Evolutionary conservation across 1,140 invertebrate species (phyloP), one percentile per base, ranked within the genome.

Genomic region (Andrena cerasifolii): DNA sequence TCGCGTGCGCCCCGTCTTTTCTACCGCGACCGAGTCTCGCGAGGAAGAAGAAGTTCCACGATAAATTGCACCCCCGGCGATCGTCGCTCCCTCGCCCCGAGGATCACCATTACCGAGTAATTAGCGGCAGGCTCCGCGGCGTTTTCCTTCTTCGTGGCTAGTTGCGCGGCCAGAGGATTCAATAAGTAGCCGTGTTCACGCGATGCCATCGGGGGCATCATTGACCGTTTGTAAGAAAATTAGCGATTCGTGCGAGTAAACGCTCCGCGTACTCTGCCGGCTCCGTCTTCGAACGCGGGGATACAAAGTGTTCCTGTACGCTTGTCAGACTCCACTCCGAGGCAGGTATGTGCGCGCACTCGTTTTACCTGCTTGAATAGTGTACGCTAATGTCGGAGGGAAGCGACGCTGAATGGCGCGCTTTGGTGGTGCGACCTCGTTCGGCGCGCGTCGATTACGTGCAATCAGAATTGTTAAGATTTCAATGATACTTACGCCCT

Each of bases 401-500:
- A 59, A 45, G 68, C 68, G 68, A 59, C 28, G 54, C 40, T 58
- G 45, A 59, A 71, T 45, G 54, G 31, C 40, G 43, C 68, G 28
- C 24, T 36, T 65, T 14, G 71, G 28, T 40, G 58, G 45, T 40
- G 10, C 36, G 59, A 36, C 33, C 58, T 40, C 33, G n/a, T 24
- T 31, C 59, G 71, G 24, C 7, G 18, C 14, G 28, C 54, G 21
- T n/a, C 56, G 70, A 49, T 24, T 61, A 62, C 70, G 24, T 73
- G 59, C 47, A 63, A 73, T 73, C 65, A 63, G 45, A 40, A 56
- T 26, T 24, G 51, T 31, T 5, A 5, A 8, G 26, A 47, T 40
- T 12, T 49, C 14, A 49, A 49, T 68, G 49, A 16, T 76, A 76
- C 73, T 76, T 76, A 76, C 73, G 53, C 73, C 73, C 73, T 76